These are phyloP conservation scores for Dryocosmus kuriphilus DNA, from an alignment of 2,888 invertebrate genomes.

Conservation along the genomic window DNA sequence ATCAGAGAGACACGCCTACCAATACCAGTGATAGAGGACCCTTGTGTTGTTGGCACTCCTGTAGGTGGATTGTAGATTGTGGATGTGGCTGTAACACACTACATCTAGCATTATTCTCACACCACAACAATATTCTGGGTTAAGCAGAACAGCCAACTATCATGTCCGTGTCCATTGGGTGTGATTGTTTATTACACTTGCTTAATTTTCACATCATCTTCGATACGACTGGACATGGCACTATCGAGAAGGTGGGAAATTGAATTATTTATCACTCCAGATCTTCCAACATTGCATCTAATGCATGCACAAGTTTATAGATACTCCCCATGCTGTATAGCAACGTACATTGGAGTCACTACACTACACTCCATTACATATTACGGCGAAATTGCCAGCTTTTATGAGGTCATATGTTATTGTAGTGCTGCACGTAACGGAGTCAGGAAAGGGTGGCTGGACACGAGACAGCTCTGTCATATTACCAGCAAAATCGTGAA, in stretches of 20 bases:
- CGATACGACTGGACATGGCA: no score
- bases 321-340: not conserved
- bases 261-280: conserved; percentile 7
- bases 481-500: conserved; percentile 64
- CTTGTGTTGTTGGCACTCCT: conserved; percentile 70
- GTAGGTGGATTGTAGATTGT: conserved; percentile 56
- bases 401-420: conserved; percentile 70
- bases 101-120: not conserved
- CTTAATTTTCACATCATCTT: not conserved
- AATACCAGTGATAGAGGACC: conserved; percentile 70
- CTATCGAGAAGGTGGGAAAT: not conserved
- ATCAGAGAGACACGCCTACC: conserved; percentile 67
- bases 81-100: not conserved
- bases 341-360: conserved; percentile 52
- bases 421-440: conserved; percentile 50
- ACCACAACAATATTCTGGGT: conserved; percentile 23
- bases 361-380: conserved; percentile 56
- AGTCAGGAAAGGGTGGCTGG: conserved; percentile 34
- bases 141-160: conserved; percentile 13
- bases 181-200: not conserved
- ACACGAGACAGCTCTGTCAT: conserved; percentile 59
- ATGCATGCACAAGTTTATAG: conserved; percentile 2
- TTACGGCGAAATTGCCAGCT: conserved; percentile 64
- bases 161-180: not conserved
- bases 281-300: conserved; percentile 2